A percentile compares a stretch with the other conserved stretches of the same genome.
phyloP scores from a whole-genome alignment of 2,113 vertebrate species.

The Epinephelus fuscoguttatus region DNA sequence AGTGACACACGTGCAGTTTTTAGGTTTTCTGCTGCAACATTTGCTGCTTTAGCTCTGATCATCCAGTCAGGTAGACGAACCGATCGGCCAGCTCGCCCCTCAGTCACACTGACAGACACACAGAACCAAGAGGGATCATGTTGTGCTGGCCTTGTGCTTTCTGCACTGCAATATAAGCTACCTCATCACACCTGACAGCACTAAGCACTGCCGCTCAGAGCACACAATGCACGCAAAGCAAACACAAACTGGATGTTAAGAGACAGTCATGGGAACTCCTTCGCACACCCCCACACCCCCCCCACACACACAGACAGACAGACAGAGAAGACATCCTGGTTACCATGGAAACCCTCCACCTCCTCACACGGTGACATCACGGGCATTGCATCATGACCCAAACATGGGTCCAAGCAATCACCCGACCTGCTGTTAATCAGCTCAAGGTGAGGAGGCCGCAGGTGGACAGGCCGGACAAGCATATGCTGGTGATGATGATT shows the following conservation, averaged over 20 bases:
- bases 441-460: slow-evolving; percentile 45
- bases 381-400: slow-evolving; percentile 70
- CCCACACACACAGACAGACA: slow-evolving; percentile 29
- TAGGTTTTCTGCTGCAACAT: not conserved
- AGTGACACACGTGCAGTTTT: not conserved
- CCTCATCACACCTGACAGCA: slow-evolving; percentile 63
- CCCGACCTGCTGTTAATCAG: slow-evolving; percentile 31
- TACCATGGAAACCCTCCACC: slow-evolving; percentile 79
- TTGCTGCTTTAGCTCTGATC: slow-evolving; percentile 18
- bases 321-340: slow-evolving; percentile 67
- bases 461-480: slow-evolving; percentile 10
- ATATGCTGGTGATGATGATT: slow-evolving; percentile 30
- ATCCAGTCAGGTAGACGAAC: slow-evolving; percentile 23
- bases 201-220: slow-evolving; percentile 3
- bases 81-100: slow-evolving; percentile 6
- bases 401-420: slow-evolving; percentile 25
- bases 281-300: slow-evolving; percentile 36
- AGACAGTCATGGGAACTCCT: slow-evolving; percentile 66
- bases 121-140: slow-evolving; percentile 56
- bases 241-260: slow-evolving; percentile 39
- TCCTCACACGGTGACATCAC: slow-evolving; percentile 72
- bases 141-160: slow-evolving; percentile 74
- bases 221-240: slow-evolving; percentile 10
- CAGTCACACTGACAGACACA: slow-evolving; percentile 43
- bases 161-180: slow-evolving; percentile 43